phyloP scores from a whole-genome alignment of 2,888 invertebrate species.

The Orthosia cruda region DNA sequence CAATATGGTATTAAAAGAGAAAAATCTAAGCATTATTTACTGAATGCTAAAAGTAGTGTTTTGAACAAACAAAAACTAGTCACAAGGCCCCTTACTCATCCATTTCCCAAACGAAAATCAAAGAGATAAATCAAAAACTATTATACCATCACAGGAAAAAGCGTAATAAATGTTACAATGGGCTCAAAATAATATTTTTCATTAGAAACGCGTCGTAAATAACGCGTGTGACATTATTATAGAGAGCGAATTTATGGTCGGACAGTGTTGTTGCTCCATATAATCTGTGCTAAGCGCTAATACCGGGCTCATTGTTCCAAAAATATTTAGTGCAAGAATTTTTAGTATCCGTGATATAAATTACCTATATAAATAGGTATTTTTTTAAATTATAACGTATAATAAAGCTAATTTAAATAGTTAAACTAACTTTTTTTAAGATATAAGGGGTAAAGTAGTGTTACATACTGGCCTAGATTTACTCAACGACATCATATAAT shows the following conservation, averaged over 20 bases:
- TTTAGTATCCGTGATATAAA: no score
- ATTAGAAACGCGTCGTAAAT: conserved; percentile 67
- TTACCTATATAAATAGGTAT: background rate
- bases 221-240: conserved; percentile 67
- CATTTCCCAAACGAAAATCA: conserved; percentile 28
- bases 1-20: no score
- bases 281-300: conserved; percentile 23
- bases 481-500: no score
- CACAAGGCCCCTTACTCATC: background rate
- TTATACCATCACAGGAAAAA: conserved; percentile 41
- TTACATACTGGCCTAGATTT: no score
- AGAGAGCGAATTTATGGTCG: conserved; percentile 65
- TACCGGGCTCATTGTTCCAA: no score
- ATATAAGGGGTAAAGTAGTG: no score
- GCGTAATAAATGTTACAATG: conserved; percentile 61
- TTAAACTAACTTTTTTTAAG: no score
- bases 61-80: no score
- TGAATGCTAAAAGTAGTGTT: no score
- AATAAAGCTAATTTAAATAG: background rate
- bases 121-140: conserved; percentile 57
- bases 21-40: no score
- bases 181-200: conserved; percentile 69
- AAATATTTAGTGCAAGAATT: no score
- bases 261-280: conserved; percentile 35
- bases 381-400: background rate